Evolutionary conservation across 30 jellyfish, hydroid and myxozoan genomes (phyloP), one percentile per base, ranked within the genome.

Genomic region (Pelagia noctiluca): DNA sequence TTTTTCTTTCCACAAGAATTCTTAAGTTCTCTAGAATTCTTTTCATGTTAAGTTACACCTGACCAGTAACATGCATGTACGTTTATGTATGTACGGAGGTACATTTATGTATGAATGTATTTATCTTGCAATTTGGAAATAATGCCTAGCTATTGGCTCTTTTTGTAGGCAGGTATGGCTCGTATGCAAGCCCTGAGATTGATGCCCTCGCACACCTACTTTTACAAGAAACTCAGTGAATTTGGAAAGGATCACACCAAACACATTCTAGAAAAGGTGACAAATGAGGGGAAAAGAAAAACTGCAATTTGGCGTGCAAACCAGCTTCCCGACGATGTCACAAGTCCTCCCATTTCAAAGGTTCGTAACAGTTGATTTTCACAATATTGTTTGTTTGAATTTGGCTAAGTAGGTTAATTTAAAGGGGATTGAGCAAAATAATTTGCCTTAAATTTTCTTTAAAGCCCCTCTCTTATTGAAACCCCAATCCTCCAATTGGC

Each of bases 281-380:
- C 57, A 42, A 42, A 42, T 42, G 57, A 42, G 57, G 57, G 57
- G 57, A 42, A 42, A 42, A 42, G 57, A 42, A 42, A 42, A 42
- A 42, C 57, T 42, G 57, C 57, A 42, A 16, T 42, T 42, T 42
- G 57, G 57, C 57, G 16, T 42, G 16, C 57, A 42, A 42, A 42
- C 57, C 8, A 42, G 57, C 57, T 42, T 42, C 57, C 57, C 16
- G 57, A 42, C 57, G 57, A 42, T 42, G 57, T 42, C 16, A 42
- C 57, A 42, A 42, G 57, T 42, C 57, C 57, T 42, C 57, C 57
- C 57, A n/a, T n/a, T n/a, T n/a, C n/a, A n/a, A 42, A 42, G 57
- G 57, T 42, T 42, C 12, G 57, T 42, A 42, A 42, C 57, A 42
- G 57, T 42, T 42, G 57, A 42, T 42, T 42, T 42, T 42, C 57